A percentile compares a stretch with the other conserved stretches of the same genome.
These are phyloP conservation scores for Hemicordylus capensis DNA, from an alignment of 2,113 vertebrate species.

Conservation along the genomic window DNA sequence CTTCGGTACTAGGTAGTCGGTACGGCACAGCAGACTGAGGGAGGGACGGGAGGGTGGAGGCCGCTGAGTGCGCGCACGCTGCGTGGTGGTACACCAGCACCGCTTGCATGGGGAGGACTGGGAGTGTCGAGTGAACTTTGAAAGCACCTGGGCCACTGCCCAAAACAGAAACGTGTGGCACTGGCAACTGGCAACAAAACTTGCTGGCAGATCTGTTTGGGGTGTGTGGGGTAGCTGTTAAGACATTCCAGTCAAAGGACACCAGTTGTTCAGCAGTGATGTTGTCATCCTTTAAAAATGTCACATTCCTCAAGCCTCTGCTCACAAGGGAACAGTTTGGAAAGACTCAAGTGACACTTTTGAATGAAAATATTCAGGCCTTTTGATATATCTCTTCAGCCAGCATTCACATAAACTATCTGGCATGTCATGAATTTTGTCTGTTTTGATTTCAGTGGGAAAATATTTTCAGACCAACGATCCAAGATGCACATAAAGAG, in stretches of 20 bases:
- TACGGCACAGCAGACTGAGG: too few species aligned
- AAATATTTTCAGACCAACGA: constrained; percentile 7
- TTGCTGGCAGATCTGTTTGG: too few species aligned
- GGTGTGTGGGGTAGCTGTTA: neutral
- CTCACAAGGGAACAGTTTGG: neutral
- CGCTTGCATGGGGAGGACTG: too few species aligned
- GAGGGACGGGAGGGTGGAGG: too few species aligned
- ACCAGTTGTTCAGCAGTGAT: neutral
- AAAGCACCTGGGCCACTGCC: too few species aligned
- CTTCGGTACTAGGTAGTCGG: too few species aligned
- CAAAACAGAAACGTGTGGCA: too few species aligned
- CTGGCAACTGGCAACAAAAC: too few species aligned
- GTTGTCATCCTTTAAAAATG: constrained; percentile 3
- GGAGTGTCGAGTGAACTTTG: too few species aligned
- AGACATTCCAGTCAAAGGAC: constrained; percentile 27
- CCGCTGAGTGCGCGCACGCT: too few species aligned
- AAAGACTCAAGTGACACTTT: neutral
- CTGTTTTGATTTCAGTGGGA: constrained; percentile 2
- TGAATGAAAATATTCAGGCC: constrained; percentile 10
- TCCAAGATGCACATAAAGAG: neutral
- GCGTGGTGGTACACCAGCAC: too few species aligned
- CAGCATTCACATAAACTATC: neutral
- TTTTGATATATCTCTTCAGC: constrained; percentile 1
- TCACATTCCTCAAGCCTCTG: neutral
- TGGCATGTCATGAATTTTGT: neutral